phyloP scores from a whole-genome alignment of 2,113 vertebrate species.

The Dendrocopos noguchii region DNA sequence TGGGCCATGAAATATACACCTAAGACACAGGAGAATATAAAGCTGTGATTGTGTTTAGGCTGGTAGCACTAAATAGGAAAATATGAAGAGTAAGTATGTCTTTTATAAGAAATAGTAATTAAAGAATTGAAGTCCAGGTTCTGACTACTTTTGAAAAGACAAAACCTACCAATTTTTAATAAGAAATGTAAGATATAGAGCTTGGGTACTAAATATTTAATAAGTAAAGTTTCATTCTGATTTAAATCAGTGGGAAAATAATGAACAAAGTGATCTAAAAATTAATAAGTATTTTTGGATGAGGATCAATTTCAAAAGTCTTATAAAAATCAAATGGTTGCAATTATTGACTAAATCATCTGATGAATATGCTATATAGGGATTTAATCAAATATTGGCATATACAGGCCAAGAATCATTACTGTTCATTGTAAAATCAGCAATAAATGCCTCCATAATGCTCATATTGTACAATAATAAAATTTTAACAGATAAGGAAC shows the following conservation, averaged over 20 bases:
- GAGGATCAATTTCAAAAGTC: not conserved
- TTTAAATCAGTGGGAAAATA: not conserved
- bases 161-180: fast-evolving
- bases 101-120: not conserved
- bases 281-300: not conserved
- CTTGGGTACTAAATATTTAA: not conserved
- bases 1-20: not conserved
- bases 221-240: not conserved
- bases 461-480: not conserved
- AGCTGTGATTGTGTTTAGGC: not conserved
- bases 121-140: not conserved
- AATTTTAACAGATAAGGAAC: not conserved
- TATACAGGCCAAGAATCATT: not conserved
- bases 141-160: not conserved
- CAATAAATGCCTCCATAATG: not conserved
- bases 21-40: not conserved
- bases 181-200: not conserved
- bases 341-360: not conserved
- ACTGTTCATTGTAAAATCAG: not conserved
- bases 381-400: not conserved
- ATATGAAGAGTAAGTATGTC: not conserved
- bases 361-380: not conserved
- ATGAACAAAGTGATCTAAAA: not conserved
- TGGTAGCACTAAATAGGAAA: not conserved
- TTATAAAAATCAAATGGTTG: not conserved